Conservation (phyloP, 1,140 invertebrate species). For the Drosophila biarmipes region DNA sequence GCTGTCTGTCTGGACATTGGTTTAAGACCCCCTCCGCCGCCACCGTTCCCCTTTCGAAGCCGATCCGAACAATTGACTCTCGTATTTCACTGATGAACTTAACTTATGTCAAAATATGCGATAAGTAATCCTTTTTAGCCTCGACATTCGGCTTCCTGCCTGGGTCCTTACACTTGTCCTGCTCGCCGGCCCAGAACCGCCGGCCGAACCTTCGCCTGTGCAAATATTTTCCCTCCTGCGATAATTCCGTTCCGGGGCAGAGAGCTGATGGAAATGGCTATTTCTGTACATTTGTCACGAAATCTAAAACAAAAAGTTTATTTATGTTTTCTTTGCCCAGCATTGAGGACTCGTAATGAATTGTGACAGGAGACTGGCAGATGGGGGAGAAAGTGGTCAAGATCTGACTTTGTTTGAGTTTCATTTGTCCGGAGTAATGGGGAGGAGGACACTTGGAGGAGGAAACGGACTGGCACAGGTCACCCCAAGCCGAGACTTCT, state of each 20-base stretch:
- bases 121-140: conserved; percentile 82
- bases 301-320: conserved; percentile 76
- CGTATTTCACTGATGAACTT: conserved; percentile 83
- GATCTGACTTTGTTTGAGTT: conserved; percentile 57
- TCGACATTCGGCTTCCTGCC: conserved; percentile 60
- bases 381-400: conserved; percentile 54
- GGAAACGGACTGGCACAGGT: neutral
- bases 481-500: too few species aligned
- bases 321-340: conserved; percentile 59
- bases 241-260: conserved; percentile 48
- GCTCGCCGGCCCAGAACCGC: conserved; percentile 32
- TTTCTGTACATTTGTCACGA: conserved; percentile 77
- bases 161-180: conserved; percentile 10
- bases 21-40: conserved; percentile 34
- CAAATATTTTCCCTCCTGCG: conserved; percentile 75
- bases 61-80: conserved; percentile 78
- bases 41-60: neutral
- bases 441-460: conserved; percentile 8
- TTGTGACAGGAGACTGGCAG: conserved; percentile 53
- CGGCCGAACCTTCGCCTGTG: conserved; percentile 50
- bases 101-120: conserved; percentile 84
- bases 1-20: conserved; percentile 47
- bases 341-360: conserved; percentile 61
- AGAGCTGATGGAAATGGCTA: conserved; percentile 50
- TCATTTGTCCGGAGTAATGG: conserved; percentile 39